Conservation (phyloP, 2,888 invertebrate species). For the Calliscelio sp. region DNA sequence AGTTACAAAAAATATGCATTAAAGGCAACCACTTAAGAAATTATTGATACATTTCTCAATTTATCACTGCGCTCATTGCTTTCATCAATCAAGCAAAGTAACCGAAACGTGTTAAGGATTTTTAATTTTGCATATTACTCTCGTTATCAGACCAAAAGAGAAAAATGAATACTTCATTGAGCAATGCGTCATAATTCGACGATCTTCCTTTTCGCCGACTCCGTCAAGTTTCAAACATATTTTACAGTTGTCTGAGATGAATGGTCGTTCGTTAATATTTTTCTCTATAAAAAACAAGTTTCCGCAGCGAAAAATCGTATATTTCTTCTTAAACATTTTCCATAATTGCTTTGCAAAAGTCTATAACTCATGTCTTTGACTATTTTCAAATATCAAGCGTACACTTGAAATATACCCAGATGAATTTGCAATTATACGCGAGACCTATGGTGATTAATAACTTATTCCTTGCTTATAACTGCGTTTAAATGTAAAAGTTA, state of each 20-base stretch:
- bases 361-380: slow-evolving; percentile 46
- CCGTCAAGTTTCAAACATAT: slow-evolving; percentile 55
- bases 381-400: slow-evolving; percentile 34
- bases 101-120: slow-evolving; percentile 23
- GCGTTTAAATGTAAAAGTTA: background rate
- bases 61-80: slow-evolving; percentile 29
- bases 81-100: slow-evolving; percentile 35
- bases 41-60: slow-evolving; percentile 30
- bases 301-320: slow-evolving; percentile 8
- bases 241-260: slow-evolving; percentile 48
- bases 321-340: slow-evolving; percentile 38
- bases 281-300: slow-evolving; percentile 46
- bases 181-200: slow-evolving; percentile 52
- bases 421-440: slow-evolving; percentile 38
- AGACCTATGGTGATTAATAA: slow-evolving; percentile 30
- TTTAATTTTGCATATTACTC: slow-evolving; percentile 39
- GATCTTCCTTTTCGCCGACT: slow-evolving; percentile 24
- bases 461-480: background rate
- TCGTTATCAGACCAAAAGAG: slow-evolving; percentile 26
- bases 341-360: slow-evolving; percentile 48
- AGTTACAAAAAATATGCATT: too few species aligned
- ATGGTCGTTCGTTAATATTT: slow-evolving; percentile 50
- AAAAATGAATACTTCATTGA: slow-evolving; percentile 42
- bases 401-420: slow-evolving; percentile 30
- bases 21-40: too few species aligned